Percentiles rank a stretch among this genome's conserved stretches.
These are phyloP conservation scores for Andricus curvator DNA, from an alignment of 2,888 invertebrate genomes.

Conservation along the genomic window DNA sequence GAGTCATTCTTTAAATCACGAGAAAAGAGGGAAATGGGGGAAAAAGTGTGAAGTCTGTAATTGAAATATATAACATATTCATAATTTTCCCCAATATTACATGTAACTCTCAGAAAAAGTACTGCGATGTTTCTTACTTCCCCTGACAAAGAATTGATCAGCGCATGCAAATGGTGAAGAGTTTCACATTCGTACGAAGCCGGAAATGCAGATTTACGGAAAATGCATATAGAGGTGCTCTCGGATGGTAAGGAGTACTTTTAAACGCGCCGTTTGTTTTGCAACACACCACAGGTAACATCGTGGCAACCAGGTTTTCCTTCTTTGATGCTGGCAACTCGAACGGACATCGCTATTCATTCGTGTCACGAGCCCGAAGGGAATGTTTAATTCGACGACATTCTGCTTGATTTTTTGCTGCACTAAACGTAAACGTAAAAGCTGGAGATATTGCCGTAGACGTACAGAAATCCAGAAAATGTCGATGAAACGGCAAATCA, in stretches of 20 bases:
- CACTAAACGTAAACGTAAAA: constrained; percentile 39
- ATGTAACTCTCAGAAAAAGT: too few species aligned
- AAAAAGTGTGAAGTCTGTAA: too few species aligned
- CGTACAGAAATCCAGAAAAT: constrained; percentile 27
- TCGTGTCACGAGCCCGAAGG: constrained; percentile 36
- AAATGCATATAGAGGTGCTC: constrained; percentile 19
- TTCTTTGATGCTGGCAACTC: constrained; percentile 38
- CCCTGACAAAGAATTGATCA: neutral
- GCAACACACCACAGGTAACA: constrained; percentile 37
- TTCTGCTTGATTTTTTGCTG: constrained; percentile 30
- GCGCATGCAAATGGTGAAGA: neutral
- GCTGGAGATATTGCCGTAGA: constrained; percentile 11
- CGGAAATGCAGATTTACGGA: constrained; percentile 15
- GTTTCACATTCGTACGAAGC: neutral
- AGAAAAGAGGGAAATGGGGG: too few species aligned
- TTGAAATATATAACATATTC: too few species aligned
- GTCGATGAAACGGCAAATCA: constrained; percentile 23
- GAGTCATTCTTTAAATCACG: too few species aligned
- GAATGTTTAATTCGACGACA: constrained; percentile 39
- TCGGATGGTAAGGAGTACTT: constrained; percentile 1
- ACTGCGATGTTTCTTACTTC: neutral
- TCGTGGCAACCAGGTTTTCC: constrained; percentile 32
- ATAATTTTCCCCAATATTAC: too few species aligned
- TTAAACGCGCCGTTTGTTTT: constrained; percentile 35
- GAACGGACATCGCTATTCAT: constrained; percentile 38